A percentile compares a stretch with the other conserved stretches of the same genome.
phyloP scores from a whole-genome alignment of 2,797 vertebrate species.

The Lutjanus campechanus region DNA sequence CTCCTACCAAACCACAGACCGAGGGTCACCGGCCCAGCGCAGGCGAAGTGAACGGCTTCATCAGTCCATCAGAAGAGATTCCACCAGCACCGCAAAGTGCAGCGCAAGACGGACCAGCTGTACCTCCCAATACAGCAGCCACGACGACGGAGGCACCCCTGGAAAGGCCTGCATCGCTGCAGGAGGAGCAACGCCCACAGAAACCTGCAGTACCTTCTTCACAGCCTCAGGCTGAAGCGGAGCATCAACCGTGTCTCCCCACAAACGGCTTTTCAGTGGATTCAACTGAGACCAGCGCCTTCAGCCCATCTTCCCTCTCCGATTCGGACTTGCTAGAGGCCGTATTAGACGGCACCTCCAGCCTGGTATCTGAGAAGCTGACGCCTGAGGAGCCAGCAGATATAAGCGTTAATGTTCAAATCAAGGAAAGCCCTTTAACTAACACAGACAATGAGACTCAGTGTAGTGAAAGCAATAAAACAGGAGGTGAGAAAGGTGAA shows the following conservation, averaged over 20 bases:
- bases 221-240: conserved; percentile 33
- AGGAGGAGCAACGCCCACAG: conserved; percentile 15
- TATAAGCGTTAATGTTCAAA: conserved; percentile 32
- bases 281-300: conserved; percentile 59
- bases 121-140: conserved; percentile 21
- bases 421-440: conserved; percentile 19
- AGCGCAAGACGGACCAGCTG: conserved; percentile 31
- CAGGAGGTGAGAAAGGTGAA: conserved; percentile 27
- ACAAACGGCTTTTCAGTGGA: conserved; percentile 59
- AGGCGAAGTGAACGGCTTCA: conserved; percentile 66
- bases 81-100: conserved; percentile 25
- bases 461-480: conserved; percentile 27
- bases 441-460: conserved; percentile 33
- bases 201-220: conserved; percentile 7
- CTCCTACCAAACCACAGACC: conserved; percentile 49
- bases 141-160: neutral
- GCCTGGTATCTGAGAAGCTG: conserved; percentile 30
- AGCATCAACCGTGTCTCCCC: conserved; percentile 34
- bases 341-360: conserved; percentile 53
- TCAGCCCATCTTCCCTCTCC: conserved; percentile 66
- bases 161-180: conserved; percentile 33
- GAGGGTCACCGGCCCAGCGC: conserved; percentile 50
- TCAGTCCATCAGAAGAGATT: conserved; percentile 60
- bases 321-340: conserved; percentile 69
- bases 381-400: conserved; percentile 29